Base-by-base conservation (phyloP, 2,113 vertebrate species). In the Platysternon megacephalum region DNA sequence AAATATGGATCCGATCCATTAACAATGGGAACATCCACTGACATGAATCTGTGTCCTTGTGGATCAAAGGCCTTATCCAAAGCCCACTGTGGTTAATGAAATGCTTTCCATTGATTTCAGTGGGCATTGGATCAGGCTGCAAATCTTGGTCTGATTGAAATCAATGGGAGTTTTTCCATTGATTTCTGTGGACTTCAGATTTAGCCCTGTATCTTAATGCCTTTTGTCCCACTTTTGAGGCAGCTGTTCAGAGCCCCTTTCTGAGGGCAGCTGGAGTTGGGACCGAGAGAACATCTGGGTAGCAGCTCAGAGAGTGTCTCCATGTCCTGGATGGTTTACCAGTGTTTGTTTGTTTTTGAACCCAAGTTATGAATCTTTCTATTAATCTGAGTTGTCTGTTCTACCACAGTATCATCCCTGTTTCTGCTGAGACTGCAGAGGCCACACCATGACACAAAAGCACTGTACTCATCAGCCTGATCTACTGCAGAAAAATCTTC, bases 1-100 rank as follows among this genome's bases (percentile, higher is more conserved):
- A 96, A 93, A 93, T 1, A 2, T 46, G 79, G 81, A 91, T 85
- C 2, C 0, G 74, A 46, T 88, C 81, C 87, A 81, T 83, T 21
- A 79, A 88, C 82, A 32, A 5, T 0, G 5, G 51, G 79, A n/a
- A 79, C 5, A 87, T 0, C 28, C 0, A 0, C 1, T 4, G 78
- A 72, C 83, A 79, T 0, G 0, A 78, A 48, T 0, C 0, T 12
- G 12, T 85, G 89, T 72, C 44, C 83, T 89, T 87, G 35, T 42
- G 0, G 42, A 68, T 79, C 53, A 83, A 95, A 52, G 55, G 48
- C 48, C 88, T 82, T 48, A 56, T 61, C 35, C 93, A 52, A 28
- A 0, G n/a, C n/a, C n/a, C n/a, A 22, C 16, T 19, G 65, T 22
- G 65, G 81, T 79, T 82, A 51, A 82, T 83, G 39, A 39, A 52